Evolutionary conservation across 2,797 vertebrate species (phyloP).

Genomic region (Acanthopagrus latus): DNA sequence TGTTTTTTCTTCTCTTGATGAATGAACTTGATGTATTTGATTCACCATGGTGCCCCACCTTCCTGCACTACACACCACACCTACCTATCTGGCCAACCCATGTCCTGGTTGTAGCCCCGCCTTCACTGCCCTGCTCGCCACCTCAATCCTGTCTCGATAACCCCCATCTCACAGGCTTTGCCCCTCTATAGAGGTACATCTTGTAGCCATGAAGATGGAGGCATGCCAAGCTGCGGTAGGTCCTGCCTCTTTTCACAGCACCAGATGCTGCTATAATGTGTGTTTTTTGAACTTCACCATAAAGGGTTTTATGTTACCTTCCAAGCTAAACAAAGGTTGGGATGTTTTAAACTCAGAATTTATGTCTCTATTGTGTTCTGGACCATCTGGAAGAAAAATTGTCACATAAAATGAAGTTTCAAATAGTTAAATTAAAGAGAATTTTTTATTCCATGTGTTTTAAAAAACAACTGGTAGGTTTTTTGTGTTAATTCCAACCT

Average conservation of each 20-base stretch:
- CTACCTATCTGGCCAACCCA: constrained; percentile 87
- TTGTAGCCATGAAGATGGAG: constrained; percentile 90
- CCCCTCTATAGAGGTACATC: constrained; percentile 89
- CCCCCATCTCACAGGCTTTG: constrained; percentile 93
- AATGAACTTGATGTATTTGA: constrained; percentile 83
- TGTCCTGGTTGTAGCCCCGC: constrained; percentile 90
- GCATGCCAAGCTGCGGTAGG: constrained; percentile 91
- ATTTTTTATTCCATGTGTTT: no score
- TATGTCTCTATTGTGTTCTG: no score
- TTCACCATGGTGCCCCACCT: constrained; percentile 82
- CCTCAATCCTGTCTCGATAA: constrained; percentile 90
- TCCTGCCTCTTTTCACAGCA: constrained; percentile 75
- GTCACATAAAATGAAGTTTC: no score
- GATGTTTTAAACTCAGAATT: no score
- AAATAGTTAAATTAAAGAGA: no score
- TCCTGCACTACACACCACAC: constrained; percentile 72
- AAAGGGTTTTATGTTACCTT: no score
- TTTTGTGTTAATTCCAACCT: no score
- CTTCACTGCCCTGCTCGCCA: constrained; percentile 91
- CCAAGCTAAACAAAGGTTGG: no score
- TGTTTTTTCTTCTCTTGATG: constrained; percentile 29
- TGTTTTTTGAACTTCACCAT: no score
- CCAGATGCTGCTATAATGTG: constrained; percentile 9
- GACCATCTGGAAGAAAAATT: no score
- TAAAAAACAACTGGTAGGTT: no score